Base-by-base conservation (phyloP, 2,888 invertebrate genomes). In the Therioaphis trifolii region DNA sequence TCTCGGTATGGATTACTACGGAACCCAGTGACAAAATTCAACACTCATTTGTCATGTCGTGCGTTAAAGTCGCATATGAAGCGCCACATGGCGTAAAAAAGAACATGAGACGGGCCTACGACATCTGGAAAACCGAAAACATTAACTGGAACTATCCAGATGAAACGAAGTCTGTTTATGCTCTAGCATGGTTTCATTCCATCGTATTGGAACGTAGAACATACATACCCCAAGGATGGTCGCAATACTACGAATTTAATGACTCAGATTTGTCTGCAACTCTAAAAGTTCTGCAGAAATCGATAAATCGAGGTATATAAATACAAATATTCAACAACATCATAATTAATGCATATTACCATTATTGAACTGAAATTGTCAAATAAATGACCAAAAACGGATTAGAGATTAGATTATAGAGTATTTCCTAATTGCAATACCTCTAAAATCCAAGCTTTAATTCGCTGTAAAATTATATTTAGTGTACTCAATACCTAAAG, bases 181-280 rank as follows among this genome's bases (percentile, higher is more conserved):
- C 94, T 9, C 89, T 98, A 21, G 93, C 97, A 85, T 94, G 95
- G 91, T 91, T 96, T 84, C 97, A 98, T 88, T 96, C 98, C 0
- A 91, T 98, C 18, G 91, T 97, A 77, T 95, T 95, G 88, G 99
- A 99, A 89, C 91, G 99, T 61, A 91, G 98, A 84, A 95, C 94
- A 77, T 99, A 94, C 88, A 95, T 97, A 86, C 97, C 97, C 0
- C 95, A 96, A 91, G 95, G 96, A 0, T 97, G 96, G 96, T 94
- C 94, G 0, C 95, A 94, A 88, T 92, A 92, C 88, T 97, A 97
- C 89, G 96, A 97, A 88, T 97, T 97, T 89, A 94, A 93, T 77
- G 93, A 94, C 86, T 91, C 94, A 0, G 97, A 97, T 88, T 89
- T 96, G 1, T 91, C 92, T 76, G 94, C 95, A 5, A 94, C 94